Percentiles rank a stretch among this genome's conserved stretches.
Conservation (phyloP, 37 sponge, comb jelly and placozoan genomes). For the Haliclona indistincta region DNA sequence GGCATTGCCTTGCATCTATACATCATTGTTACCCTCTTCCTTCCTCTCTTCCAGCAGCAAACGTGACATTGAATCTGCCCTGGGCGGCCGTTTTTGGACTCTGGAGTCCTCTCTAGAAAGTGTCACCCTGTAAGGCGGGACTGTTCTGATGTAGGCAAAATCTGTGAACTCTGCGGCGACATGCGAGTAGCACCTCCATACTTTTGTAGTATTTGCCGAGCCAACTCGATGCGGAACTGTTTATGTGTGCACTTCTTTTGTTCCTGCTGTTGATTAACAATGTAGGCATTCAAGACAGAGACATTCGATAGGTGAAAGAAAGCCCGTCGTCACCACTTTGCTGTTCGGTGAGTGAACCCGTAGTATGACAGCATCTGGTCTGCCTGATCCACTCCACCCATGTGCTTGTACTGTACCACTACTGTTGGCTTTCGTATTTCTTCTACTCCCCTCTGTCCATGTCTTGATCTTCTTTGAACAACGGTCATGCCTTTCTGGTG, state of each 20-base stretch:
- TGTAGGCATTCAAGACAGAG: slow-evolving; percentile 23
- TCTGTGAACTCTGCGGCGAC: too few relatives aligned
- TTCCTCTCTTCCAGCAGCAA: too few relatives aligned
- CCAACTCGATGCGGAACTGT: slow-evolving; percentile 20
- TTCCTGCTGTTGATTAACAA: not conserved
- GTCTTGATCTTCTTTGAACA: not conserved
- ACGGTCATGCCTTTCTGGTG: not conserved
- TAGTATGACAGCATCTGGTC: too few relatives aligned
- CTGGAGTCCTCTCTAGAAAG: too few relatives aligned
- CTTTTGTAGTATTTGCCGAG: slow-evolving; percentile 2
- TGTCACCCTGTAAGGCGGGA: too few relatives aligned
- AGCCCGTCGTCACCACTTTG: too few relatives aligned
- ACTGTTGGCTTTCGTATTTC: slow-evolving; percentile 6
- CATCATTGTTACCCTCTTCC: slow-evolving; percentile 7
- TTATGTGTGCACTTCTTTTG: slow-evolving; percentile 1
- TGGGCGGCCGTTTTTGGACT: too few relatives aligned
- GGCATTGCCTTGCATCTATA: slow-evolving; percentile 25
- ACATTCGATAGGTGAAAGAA: slow-evolving; percentile 13
- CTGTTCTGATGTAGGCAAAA: too few relatives aligned
- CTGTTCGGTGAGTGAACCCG: too few relatives aligned
- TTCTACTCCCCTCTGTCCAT: not conserved
- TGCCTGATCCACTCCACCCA: too few relatives aligned
- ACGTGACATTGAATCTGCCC: too few relatives aligned
- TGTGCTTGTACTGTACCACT: slow-evolving; percentile 17
- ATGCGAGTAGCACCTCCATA: not conserved